Conservation (phyloP, 2,888 invertebrate genomes). For the Argyra leucocephala region DNA sequence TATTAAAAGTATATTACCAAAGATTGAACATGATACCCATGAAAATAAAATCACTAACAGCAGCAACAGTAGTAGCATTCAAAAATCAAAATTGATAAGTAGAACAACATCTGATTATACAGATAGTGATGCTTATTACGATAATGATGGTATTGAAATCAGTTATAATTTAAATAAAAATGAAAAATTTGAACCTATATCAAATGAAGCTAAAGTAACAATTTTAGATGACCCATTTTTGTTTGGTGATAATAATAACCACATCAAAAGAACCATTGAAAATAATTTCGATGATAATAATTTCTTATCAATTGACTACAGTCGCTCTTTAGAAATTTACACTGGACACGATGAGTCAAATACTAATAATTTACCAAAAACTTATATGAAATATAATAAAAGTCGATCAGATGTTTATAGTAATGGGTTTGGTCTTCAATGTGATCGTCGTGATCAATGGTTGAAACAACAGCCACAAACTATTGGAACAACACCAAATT, state of each 20-base stretch:
- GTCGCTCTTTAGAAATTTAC: neutral
- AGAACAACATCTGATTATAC: conserved; percentile 18
- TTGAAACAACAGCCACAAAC: neutral
- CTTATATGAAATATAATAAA: neutral
- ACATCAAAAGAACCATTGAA: no score
- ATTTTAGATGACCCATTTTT: conserved; percentile 43
- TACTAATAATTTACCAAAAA: neutral
- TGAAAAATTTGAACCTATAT: conserved; percentile 30
- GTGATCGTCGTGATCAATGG: neutral
- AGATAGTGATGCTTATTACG: conserved; percentile 22
- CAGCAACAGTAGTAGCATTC: conserved; percentile 20
- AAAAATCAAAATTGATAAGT: conserved; percentile 4
- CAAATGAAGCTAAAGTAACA: conserved; percentile 36
- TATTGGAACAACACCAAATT: neutral
- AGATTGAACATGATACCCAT: conserved; percentile 16
- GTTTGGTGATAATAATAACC: conserved; percentile 30
- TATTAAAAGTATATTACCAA: neutral
- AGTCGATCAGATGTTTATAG: neutral
- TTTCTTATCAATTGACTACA: neutral
- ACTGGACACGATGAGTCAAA: neutral
- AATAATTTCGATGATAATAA: conserved; percentile 27
- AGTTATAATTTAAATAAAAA: neutral
- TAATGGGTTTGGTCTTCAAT: neutral
- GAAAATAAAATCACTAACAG: conserved; percentile 14
- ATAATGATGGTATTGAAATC: conserved; percentile 14